phyloP scores from a whole-genome alignment of 1,140 invertebrate species.

The Saxidomus purpurata region DNA sequence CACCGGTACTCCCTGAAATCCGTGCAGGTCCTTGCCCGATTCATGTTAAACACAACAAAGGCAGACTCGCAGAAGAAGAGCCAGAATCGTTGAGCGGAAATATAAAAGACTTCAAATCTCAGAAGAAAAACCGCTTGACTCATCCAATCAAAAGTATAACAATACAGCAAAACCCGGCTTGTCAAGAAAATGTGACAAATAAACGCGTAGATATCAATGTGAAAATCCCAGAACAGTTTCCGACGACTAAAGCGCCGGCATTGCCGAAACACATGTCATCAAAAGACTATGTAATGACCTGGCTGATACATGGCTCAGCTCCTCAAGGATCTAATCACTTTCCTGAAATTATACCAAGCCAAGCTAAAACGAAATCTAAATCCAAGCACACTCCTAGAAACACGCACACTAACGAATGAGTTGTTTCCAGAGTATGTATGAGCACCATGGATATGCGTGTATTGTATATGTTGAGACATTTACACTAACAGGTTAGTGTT shows the following conservation, averaged over 20 bases:
- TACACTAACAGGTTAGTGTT: no score
- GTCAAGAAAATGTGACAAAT: background rate
- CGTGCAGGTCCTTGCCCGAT: conserved; percentile 61
- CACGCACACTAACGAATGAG: conserved; percentile 22
- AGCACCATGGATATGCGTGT: background rate
- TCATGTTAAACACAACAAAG: conserved; percentile 46
- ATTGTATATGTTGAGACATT: no score
- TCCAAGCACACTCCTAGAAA: conserved; percentile 5
- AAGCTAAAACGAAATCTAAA: background rate
- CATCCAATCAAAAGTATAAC: conserved; percentile 37
- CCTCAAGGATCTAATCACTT: conserved; percentile 57
- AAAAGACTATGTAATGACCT: conserved; percentile 66
- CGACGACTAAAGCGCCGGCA: background rate
- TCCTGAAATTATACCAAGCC: conserved; percentile 53
- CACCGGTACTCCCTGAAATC: conserved; percentile 61
- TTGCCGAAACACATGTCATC: conserved; percentile 65
- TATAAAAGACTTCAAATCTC: background rate
- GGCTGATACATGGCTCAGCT: conserved; percentile 61
- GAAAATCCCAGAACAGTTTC: conserved; percentile 56
- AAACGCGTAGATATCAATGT: conserved; percentile 49
- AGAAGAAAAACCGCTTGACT: background rate
- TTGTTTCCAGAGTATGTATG: background rate
- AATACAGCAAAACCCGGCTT: conserved; percentile 22
- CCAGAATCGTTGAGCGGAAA: background rate
- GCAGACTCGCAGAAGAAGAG: background rate